These are phyloP conservation scores for Squalus acanthias DNA, from an alignment of 2,797 vertebrate species.

Conservation along the genomic window DNA sequence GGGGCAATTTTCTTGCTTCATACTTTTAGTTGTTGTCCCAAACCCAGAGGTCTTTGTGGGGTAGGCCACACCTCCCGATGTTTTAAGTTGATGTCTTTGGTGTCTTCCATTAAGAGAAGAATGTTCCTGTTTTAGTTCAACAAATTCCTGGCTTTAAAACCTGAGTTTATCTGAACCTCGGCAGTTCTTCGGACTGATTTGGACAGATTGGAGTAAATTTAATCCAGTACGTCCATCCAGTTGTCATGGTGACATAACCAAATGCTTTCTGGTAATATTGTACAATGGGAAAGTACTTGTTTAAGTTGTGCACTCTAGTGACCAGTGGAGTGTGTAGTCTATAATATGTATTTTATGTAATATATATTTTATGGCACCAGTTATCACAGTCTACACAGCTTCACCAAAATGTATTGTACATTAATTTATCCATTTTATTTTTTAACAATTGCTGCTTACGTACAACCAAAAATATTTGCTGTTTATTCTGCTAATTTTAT, in stretches of 20 bases:
- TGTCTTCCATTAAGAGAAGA: neutral
- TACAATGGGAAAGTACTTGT: neutral
- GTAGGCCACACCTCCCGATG: neutral
- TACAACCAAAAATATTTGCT: constrained; percentile 33
- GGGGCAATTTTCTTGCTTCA: no score
- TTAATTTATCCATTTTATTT: neutral
- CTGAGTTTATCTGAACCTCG: neutral
- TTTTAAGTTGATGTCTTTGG: no score
- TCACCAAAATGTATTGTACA: neutral
- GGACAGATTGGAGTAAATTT: neutral
- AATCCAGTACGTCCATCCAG: neutral
- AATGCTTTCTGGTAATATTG: constrained; percentile 32
- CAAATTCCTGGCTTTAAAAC: neutral
- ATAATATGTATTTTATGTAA: constrained; percentile 14
- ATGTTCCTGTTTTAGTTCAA: neutral
- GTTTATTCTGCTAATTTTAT: constrained; percentile 14
- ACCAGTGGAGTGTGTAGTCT: constrained; percentile 20
- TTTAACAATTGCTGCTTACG: constrained; percentile 30
- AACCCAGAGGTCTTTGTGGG: neutral
- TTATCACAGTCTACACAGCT: constrained; percentile 21
- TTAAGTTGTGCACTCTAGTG: neutral
- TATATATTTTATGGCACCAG: constrained; percentile 26
- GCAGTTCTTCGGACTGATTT: neutral
- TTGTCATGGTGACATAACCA: neutral
- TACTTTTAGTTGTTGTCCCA: neutral